phyloP scores from a whole-genome alignment of 2,797 vertebrate species.

The Pantherophis vulpinus region DNA sequence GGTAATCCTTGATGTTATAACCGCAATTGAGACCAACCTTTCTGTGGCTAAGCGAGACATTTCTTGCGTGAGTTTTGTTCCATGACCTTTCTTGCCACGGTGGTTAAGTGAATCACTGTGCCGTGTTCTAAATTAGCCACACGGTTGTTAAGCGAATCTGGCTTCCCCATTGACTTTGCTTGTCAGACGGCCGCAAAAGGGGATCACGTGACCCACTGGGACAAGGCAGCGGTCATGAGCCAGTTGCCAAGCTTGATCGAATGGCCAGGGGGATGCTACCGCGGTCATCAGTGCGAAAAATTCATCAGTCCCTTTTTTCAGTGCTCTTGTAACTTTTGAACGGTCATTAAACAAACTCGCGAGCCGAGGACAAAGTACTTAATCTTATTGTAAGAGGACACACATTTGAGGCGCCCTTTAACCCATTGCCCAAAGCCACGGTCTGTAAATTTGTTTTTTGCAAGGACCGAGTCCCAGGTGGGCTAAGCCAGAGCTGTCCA shows the following conservation, averaged over 20 bases:
- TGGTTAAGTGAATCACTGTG: neutral
- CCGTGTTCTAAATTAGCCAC: too few relatives aligned
- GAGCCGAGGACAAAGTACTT: neutral
- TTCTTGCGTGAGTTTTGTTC: neutral
- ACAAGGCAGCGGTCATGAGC: too few relatives aligned
- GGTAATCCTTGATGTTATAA: neutral
- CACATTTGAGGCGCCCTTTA: neutral
- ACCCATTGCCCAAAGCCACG: neutral
- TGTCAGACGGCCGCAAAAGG: too few relatives aligned
- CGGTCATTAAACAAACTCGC: neutral
- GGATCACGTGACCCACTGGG: too few relatives aligned
- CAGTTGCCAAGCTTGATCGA: neutral
- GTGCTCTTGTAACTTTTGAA: neutral
- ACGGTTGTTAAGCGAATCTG: too few relatives aligned
- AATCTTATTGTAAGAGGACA: neutral
- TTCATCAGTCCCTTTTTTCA: too few relatives aligned
- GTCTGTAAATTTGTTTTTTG: neutral
- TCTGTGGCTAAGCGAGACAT: neutral
- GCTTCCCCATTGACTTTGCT: too few relatives aligned
- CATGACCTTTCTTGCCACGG: neutral
- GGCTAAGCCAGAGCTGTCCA: neutral
- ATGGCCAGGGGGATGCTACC: too few relatives aligned
- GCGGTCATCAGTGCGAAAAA: too few relatives aligned
- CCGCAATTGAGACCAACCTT: neutral
- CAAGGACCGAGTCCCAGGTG: neutral